Evolutionary conservation across 2,888 invertebrate species (phyloP).

Genomic region (Harpagoxenus sublaevis): DNA sequence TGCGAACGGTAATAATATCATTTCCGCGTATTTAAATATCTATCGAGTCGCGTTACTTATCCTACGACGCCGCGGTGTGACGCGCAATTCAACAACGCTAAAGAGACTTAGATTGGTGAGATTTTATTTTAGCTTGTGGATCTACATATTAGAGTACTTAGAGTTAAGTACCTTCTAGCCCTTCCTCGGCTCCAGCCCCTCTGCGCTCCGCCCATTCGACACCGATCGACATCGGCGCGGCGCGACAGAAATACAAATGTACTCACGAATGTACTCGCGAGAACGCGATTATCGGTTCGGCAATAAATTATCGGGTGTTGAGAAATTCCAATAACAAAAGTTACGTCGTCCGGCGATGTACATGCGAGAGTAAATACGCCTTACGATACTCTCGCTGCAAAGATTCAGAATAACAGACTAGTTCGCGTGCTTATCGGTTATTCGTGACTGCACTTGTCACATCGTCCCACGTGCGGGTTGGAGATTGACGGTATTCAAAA

Average conservation of each 20-base stretch:
- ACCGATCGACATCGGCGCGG: not conserved
- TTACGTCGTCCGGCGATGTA: not conserved
- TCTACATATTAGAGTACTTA: conserved; percentile 60
- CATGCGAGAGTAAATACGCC: not conserved
- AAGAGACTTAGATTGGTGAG: conserved; percentile 61
- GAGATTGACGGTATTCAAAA: conserved; percentile 3
- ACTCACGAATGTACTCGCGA: not conserved
- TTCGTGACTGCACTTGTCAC: conserved; percentile 11
- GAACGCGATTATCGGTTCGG: not conserved
- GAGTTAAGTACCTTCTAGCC: conserved; percentile 58
- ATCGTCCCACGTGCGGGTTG: not conserved
- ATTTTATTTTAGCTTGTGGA: conserved; percentile 71
- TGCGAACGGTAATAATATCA: conserved; percentile 10
- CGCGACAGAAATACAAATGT: not conserved
- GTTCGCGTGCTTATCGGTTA: not conserved
- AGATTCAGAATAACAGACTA: conserved; percentile 21
- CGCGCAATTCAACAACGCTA: conserved; percentile 54
- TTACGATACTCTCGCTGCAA: not conserved
- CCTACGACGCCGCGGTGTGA: not conserved
- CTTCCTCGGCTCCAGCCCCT: conserved; percentile 56
- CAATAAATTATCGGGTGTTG: not conserved
- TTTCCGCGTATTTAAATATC: conserved; percentile 6
- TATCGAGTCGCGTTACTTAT: conserved; percentile 2
- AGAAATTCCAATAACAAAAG: conserved; percentile 1
- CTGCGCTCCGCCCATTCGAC: not conserved